Evolutionary conservation across 2,113 vertebrate species (phyloP).

Genomic region (Heptranchias perlo): DNA sequence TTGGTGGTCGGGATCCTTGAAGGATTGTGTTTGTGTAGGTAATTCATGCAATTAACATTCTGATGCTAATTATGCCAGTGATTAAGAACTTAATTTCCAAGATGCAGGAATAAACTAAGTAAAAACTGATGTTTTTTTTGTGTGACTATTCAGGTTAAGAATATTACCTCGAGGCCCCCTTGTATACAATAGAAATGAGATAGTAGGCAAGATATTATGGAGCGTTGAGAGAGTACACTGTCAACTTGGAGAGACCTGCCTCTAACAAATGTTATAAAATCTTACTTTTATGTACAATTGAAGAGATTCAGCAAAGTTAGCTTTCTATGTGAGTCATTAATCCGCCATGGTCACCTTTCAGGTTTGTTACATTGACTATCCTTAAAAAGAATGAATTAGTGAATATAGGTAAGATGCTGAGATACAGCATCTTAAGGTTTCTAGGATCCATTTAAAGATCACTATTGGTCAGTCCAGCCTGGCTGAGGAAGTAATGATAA

Average conservation of each 20-base stretch:
- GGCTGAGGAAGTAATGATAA: neutral
- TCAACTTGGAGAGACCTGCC: neutral
- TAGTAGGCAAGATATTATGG: neutral
- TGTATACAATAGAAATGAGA: neutral
- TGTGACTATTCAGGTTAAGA: no score
- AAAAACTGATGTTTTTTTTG: no score
- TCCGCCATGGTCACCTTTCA: neutral
- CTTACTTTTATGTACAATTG: neutral
- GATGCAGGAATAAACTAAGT: no score
- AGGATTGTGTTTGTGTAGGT: no score
- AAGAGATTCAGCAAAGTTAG: neutral
- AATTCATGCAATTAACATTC: no score
- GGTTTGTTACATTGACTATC: neutral
- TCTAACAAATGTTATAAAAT: neutral
- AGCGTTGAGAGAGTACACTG: neutral
- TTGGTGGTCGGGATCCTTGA: neutral
- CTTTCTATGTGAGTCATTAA: neutral
- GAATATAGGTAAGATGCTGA: neutral
- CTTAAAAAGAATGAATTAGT: neutral
- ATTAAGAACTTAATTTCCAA: neutral
- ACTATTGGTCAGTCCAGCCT: neutral
- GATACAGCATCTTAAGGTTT: neutral
- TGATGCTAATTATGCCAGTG: neutral
- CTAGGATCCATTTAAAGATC: neutral
- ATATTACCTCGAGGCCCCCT: no score